A percentile compares a stretch with the other conserved stretches of the same genome.
Conservation (phyloP, 1,140 invertebrate genomes). For the Drosophila dunni region DNA sequence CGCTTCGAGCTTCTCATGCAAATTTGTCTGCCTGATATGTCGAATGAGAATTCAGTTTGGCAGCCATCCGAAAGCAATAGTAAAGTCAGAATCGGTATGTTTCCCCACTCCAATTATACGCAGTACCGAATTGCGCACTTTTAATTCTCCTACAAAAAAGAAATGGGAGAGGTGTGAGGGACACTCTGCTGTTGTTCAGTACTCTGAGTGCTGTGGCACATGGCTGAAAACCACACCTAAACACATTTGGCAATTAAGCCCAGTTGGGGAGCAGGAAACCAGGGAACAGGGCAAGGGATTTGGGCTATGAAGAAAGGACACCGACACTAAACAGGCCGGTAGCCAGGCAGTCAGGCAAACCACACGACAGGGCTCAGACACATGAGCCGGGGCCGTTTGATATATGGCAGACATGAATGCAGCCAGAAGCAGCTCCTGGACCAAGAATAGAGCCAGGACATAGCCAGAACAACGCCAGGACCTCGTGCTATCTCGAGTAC, state of each 20-base stretch:
- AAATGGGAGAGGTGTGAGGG: background rate
- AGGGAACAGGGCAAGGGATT: constrained; percentile 23
- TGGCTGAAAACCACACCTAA: constrained; percentile 78
- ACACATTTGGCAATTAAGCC: constrained; percentile 82
- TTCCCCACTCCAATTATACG: background rate
- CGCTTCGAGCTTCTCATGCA: constrained; percentile 65
- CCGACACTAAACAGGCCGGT: constrained; percentile 73
- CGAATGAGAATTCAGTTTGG: constrained; percentile 50
- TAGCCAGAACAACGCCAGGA: constrained; percentile 25
- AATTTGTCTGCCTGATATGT: constrained; percentile 67
- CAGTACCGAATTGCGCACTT: constrained; percentile 53
- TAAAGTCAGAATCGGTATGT: background rate
- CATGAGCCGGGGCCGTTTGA: constrained; percentile 75
- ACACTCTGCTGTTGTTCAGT: constrained; percentile 42
- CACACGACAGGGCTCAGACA: constrained; percentile 80
- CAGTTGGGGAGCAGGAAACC: constrained; percentile 25
- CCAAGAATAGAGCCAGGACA: constrained; percentile 2
- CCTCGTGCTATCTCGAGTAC: constrained; percentile 11
- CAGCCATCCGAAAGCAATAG: constrained; percentile 4
- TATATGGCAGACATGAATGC: constrained; percentile 70
- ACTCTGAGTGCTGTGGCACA: constrained; percentile 33
- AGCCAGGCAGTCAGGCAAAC: constrained; percentile 62
- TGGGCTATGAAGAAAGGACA: constrained; percentile 30
- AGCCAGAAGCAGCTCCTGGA: constrained; percentile 3
- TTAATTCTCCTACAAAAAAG: constrained; percentile 65